These are phyloP conservation scores for Drosophila macrospina DNA, from an alignment of 2,888 invertebrate genomes.

Conservation along the genomic window DNA sequence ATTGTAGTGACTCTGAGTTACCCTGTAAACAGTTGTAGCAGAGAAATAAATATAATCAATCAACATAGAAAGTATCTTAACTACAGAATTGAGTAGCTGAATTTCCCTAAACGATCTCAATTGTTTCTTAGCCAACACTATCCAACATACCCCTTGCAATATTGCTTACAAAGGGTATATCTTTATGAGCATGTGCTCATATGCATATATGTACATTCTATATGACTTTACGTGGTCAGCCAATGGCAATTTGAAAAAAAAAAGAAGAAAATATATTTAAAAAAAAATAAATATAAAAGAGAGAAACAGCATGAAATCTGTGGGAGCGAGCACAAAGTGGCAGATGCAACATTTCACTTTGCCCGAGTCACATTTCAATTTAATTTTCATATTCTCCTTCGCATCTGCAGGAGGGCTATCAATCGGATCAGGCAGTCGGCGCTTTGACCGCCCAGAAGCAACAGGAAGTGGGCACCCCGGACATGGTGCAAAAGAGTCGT, in stretches of 20 bases:
- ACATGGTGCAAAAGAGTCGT: conserved; percentile 63
- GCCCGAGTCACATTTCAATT: conserved; percentile 37
- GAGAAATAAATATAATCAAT: no score
- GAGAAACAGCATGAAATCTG: conserved; percentile 1
- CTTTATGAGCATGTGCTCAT: conserved; percentile 25
- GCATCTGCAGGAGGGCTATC: conserved; percentile 69
- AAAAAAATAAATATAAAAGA: not conserved
- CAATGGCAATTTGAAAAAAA: conserved; percentile 18
- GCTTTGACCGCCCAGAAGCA: conserved; percentile 78
- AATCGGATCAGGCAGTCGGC: conserved; percentile 75
- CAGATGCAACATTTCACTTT: conserved; percentile 34
- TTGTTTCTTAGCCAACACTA: not conserved
- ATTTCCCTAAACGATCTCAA: not conserved
- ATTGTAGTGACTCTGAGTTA: not conserved
- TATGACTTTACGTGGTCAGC: conserved; percentile 33
- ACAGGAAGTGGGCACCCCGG: conserved; percentile 74
- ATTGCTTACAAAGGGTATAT: not conserved
- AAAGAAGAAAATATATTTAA: not conserved
- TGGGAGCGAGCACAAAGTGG: conserved; percentile 9
- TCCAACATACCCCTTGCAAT: not conserved
- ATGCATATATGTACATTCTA: conserved; percentile 22
- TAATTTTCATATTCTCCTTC: conserved; percentile 29
- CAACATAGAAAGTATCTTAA: not conserved
- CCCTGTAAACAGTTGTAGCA: not conserved
- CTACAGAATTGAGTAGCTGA: not conserved